Evolutionary conservation across 1,140 invertebrate genomes (phyloP), one percentile per base, ranked within the genome.

Genomic region (Papilio dardanus): DNA sequence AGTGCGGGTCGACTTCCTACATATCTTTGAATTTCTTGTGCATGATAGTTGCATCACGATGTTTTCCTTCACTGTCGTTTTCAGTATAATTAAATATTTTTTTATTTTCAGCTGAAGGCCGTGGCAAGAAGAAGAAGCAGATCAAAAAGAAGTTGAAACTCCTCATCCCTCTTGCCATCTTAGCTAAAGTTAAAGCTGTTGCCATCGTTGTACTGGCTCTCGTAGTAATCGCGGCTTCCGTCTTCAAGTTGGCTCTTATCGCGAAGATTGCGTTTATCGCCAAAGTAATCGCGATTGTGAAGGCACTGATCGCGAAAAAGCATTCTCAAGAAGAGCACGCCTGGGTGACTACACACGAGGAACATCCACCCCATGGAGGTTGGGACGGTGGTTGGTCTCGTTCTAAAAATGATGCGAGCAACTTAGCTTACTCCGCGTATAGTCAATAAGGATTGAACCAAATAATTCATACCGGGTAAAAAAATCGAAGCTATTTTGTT

Each of bases 301-400:
- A 93, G 75, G 83, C 82, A 78, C 92, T 97, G 0, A 89, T 97
- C 37, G 96, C 95, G 28, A 94, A 94, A 80, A 97, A 97, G 83
- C 94, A 95, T 69, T 93, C 94, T 54, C 95, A 95, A 42, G 94
- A 95, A 79, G 95, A 95, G 75, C 96, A 97, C 85, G 96, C 96
- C 81, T 96, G 96, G 74, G 95, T 95, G 1, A 76, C 79, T 5
- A 33, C 84, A 19, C 95, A 96, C 82, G 89, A 94, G 21, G 94
- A 95, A 31, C 95, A 96, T 78, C 83, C 86, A 80, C 33, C 79
- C 3, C 86, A 85, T 35, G 84, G 83, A 24, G 93, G 93, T 3
- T 94, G 95, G 91, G 93, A 94, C 78, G 91, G 93, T 14, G 92
- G 94, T 50, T 96, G 95, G 92, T 94, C 94, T 21, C 85, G 95